phyloP scores from a whole-genome alignment of 2,888 invertebrate species.

The Neoascia interrupta region DNA sequence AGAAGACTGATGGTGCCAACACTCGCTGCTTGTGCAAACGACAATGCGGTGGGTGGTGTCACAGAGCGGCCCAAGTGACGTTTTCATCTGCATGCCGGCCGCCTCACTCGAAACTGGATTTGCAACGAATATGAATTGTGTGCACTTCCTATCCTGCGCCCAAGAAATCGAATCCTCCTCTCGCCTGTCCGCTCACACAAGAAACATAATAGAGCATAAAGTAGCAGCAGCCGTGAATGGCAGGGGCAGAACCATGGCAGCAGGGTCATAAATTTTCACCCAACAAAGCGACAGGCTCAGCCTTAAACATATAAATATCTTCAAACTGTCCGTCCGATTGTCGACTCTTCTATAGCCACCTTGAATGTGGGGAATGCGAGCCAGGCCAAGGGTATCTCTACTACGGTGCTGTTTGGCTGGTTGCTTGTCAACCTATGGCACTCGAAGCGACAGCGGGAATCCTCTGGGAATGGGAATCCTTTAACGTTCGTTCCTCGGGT shows the following conservation, averaged over 20 bases:
- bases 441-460: constrained; percentile 48
- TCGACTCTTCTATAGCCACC: constrained; percentile 68
- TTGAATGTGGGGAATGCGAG: constrained; percentile 47
- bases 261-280: constrained; percentile 67
- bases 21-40: constrained; percentile 21
- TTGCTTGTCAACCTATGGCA: constrained; percentile 52
- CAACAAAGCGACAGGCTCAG: constrained; percentile 65
- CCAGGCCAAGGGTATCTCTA: constrained; percentile 20
- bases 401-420: neutral
- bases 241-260: constrained; percentile 40
- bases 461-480: constrained; percentile 66
- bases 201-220: constrained; percentile 64
- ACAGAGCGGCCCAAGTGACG: constrained; percentile 35
- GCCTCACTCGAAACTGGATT: constrained; percentile 31
- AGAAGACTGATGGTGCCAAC: constrained; percentile 25
- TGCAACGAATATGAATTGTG: constrained; percentile 27
- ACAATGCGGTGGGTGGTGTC: constrained; percentile 58
- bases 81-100: constrained; percentile 42
- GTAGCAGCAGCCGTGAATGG: constrained; percentile 33
- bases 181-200: constrained; percentile 1
- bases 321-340: constrained; percentile 64
- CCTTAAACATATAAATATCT: constrained; percentile 67
- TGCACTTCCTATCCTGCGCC: constrained; percentile 20
- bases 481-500: constrained; percentile 40
- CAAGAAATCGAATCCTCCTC: neutral